Percentiles rank a stretch among this genome's conserved stretches.
phyloP scores from a whole-genome alignment of 2,888 invertebrate genomes.

The Masnerella sp. region DNA sequence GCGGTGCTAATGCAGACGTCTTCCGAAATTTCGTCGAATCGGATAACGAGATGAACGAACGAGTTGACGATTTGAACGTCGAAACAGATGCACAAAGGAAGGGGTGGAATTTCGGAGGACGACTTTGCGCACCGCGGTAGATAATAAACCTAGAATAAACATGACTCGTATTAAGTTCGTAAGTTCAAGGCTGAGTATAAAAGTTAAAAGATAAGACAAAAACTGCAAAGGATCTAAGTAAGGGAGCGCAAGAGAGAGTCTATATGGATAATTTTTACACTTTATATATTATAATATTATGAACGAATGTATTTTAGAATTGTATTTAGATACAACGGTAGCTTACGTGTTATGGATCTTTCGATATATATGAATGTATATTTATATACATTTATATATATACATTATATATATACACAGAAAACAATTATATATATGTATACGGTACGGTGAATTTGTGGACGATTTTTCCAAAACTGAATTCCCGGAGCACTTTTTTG shows the following conservation, averaged over 20 bases:
- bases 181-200: conserved; percentile 55
- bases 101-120: conserved; percentile 17
- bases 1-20: conserved; percentile 39
- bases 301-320: conserved; percentile 42
- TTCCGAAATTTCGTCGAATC: conserved; percentile 7
- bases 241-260: conserved; percentile 27
- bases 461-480: conserved; percentile 14
- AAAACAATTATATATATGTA: conserved; percentile 11
- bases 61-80: too few relatives aligned
- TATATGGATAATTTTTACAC: conserved; percentile 45
- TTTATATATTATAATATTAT: conserved; percentile 39
- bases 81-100: conserved; percentile 12
- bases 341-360: conserved; percentile 20
- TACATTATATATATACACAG: conserved; percentile 14
- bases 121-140: conserved; percentile 43
- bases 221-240: conserved; percentile 36
- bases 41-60: too few relatives aligned
- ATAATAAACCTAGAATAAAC: conserved; percentile 47
- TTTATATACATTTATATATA: conserved; percentile 24
- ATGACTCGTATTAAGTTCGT: conserved; percentile 56
- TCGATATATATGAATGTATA: conserved; percentile 13
- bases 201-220: conserved; percentile 35
- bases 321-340: conserved; percentile 48
- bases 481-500: conserved; percentile 28
- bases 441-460: conserved; percentile 22